phyloP scores from a whole-genome alignment of 2,797 vertebrate species.

The Pseudomugil gertrudae region DNA sequence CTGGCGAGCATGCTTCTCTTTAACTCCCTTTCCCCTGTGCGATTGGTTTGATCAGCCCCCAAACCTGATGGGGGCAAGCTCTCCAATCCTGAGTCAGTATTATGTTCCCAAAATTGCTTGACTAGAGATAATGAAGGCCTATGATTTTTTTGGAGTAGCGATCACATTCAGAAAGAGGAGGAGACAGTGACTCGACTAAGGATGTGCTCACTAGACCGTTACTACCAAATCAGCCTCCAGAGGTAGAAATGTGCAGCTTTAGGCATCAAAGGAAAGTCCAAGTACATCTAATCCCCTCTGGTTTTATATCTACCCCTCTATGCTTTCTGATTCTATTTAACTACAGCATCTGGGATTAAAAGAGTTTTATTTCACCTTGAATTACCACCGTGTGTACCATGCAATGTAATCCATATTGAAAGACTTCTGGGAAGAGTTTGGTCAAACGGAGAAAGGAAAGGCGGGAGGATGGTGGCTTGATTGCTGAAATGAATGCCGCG shows the following conservation, averaged over 20 bases:
- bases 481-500: constrained; percentile 77
- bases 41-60: constrained; percentile 80
- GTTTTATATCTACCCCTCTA: constrained; percentile 52
- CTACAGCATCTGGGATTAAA: constrained; percentile 57
- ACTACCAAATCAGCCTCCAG: constrained; percentile 73
- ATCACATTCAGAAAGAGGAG: constrained; percentile 67
- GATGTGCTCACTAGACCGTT: constrained; percentile 76
- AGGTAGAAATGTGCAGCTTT: constrained; percentile 63
- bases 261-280: constrained; percentile 64
- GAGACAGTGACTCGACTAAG: constrained; percentile 74
- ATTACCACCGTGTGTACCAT: constrained; percentile 61
- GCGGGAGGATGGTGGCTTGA: constrained; percentile 68
- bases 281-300: constrained; percentile 67
- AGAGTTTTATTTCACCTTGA: constrained; percentile 80
- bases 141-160: constrained; percentile 60
- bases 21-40: constrained; percentile 69
- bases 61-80: constrained; percentile 71
- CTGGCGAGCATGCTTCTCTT: constrained; percentile 75
- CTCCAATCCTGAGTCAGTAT: constrained; percentile 74
- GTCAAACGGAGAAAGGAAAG: constrained; percentile 63
- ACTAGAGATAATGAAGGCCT: constrained; percentile 78
- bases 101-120: constrained; percentile 81
- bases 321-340: constrained; percentile 43
- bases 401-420: constrained; percentile 79
- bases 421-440: constrained; percentile 80